These are phyloP conservation scores for Chromobotia macracanthus DNA, from an alignment of 2,797 vertebrate genomes.

Conservation along the genomic window DNA sequence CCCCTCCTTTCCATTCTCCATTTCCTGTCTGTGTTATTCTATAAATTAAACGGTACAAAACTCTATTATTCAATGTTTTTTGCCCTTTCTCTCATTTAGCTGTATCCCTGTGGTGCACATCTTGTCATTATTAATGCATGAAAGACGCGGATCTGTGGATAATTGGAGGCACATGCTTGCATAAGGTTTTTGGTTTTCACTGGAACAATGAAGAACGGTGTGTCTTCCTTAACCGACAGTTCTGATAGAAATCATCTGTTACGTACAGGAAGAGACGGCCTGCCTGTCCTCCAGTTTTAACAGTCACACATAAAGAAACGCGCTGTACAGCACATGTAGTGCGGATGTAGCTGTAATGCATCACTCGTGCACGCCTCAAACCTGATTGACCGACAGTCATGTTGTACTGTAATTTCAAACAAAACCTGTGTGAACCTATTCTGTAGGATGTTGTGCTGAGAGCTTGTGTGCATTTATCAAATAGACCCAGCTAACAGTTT, in stretches of 20 bases:
- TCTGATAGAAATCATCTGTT: constrained; percentile 71
- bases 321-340: constrained; percentile 56
- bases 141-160: constrained; percentile 49
- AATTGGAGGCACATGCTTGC: constrained; percentile 66
- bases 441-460: constrained; percentile 56
- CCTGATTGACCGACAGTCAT: constrained; percentile 28
- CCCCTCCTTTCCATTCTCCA: neutral
- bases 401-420: constrained; percentile 56
- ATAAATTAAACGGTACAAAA: neutral
- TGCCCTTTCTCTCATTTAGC: neutral
- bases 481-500: neutral
- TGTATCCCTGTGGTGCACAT: constrained; percentile 33
- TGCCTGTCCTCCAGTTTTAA: constrained; percentile 42
- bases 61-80: neutral
- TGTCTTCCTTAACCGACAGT: constrained; percentile 64
- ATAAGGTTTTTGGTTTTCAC: constrained; percentile 51
- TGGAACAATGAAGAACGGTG: constrained; percentile 66
- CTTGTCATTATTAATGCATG: constrained; percentile 36
- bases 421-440: constrained; percentile 34
- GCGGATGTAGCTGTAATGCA: constrained; percentile 36
- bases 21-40: neutral
- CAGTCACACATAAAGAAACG: constrained; percentile 59
- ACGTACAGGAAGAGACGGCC: constrained; percentile 59
- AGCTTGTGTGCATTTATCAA: constrained; percentile 34
- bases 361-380: constrained; percentile 19